Base-by-base conservation (phyloP, 2,113 vertebrate species). In the Sturnus vulgaris region DNA sequence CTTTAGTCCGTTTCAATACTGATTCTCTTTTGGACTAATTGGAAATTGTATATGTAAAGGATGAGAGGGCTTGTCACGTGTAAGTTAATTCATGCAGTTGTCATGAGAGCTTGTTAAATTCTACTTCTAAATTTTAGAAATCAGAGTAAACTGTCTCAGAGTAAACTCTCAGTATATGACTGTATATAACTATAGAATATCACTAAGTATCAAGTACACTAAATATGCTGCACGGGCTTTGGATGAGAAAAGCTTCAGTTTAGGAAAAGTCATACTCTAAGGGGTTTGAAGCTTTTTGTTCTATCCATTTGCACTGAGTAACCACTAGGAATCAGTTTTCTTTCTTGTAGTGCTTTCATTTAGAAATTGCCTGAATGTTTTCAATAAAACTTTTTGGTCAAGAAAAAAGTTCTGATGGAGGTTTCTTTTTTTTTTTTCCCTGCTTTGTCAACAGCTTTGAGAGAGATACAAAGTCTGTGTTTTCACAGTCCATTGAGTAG, bases 311-410 rank as follows among this genome's bases (percentile, higher is more conserved):
- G 20, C 9, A 11, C 2, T 46, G 42, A 80, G 35, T 33, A 76
- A 65, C 10, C 2, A 5, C 25, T 52, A 23, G 9, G 5, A 50
- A 46, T 17, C 10, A 8, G 8, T 57, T 63, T 40, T 0, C 1
- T 13, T 5, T 72, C 69, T 65, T 28, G 13, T 10, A 23, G 10
- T 7, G 6, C 19, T 35, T 91, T 84, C 18, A 31, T 25, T 61
- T 65, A 53, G 25, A 77, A 80, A 61, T 49, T 11, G 0, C 23
- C 9, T 40, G 5, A 33, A 65, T 8, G 49, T 57, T 20, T 31
- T 19, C 3, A 39, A 3, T 11, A 21, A 90, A 49, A 22, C 6
- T 31, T 53, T 46, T 57, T 15, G 3, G 1, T 69, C 47, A 35
- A 89, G 27, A 10, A 31, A 63, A 31, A 83, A 39, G 14, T 78